phyloP scores from a whole-genome alignment of 2,797 vertebrate species.

The Alectoris magna region DNA sequence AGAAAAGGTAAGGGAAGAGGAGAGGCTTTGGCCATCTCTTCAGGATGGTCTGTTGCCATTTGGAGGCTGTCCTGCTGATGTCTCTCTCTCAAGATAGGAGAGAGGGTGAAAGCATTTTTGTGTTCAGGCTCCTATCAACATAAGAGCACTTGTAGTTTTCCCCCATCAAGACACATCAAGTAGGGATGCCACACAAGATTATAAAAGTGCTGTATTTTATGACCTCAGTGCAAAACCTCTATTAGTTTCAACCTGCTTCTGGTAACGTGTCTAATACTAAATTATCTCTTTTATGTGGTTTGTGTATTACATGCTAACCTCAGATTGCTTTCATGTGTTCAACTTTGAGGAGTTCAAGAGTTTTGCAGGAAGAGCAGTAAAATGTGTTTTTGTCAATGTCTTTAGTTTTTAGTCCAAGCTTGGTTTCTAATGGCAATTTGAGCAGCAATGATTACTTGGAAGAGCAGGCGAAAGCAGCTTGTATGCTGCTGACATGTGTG shows the following conservation, averaged over 20 bases:
- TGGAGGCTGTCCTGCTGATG: neutral
- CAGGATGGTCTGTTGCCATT: neutral
- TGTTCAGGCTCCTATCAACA: neutral
- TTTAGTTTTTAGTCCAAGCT: constrained; percentile 20
- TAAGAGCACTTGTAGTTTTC: neutral
- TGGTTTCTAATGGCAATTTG: constrained; percentile 23
- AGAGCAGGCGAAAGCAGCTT: constrained; percentile 21
- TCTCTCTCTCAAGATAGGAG: neutral
- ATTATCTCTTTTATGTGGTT: constrained; percentile 58
- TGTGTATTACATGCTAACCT: constrained; percentile 41
- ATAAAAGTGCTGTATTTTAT: constrained; percentile 33
- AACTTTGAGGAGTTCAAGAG: constrained; percentile 50
- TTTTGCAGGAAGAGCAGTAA: constrained; percentile 42
- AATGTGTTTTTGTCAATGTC: constrained; percentile 46
- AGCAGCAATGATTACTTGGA: neutral
- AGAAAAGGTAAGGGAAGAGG: neutral
- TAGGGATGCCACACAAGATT: neutral
- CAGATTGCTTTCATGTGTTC: constrained; percentile 53
- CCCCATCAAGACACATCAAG: neutral
- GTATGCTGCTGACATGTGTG: neutral
- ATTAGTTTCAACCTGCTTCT: constrained; percentile 66
- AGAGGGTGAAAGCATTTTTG: neutral
- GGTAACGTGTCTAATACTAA: constrained; percentile 47
- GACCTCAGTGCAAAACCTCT: constrained; percentile 3
- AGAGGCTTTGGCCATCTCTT: neutral